These are phyloP conservation scores for Micronycteris hirsuta DNA, from an alignment of 2,113 vertebrate genomes.

Conservation along the genomic window DNA sequence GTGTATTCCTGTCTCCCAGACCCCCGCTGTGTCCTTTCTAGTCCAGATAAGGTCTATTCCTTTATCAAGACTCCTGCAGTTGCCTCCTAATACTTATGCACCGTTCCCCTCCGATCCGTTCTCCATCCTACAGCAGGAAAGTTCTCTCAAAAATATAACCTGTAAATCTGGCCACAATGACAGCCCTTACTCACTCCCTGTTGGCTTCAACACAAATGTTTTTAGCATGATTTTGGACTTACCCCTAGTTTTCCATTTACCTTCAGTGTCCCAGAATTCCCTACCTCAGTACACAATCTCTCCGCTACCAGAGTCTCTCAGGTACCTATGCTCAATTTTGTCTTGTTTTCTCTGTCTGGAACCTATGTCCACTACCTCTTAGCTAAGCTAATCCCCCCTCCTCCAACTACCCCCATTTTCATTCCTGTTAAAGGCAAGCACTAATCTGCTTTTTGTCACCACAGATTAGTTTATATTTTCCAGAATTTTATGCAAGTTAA, in stretches of 20 bases:
- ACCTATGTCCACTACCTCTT: background rate
- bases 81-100: background rate
- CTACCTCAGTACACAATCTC: background rate
- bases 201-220: background rate
- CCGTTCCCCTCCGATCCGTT: background rate
- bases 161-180: background rate
- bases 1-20: background rate
- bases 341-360: background rate
- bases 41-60: background rate
- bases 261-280: background rate
- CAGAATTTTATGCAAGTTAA: background rate
- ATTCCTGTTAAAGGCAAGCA: background rate
- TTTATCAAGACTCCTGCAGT: background rate
- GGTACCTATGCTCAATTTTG: background rate
- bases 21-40: background rate
- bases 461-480: background rate
- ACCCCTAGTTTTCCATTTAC: background rate
- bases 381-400: background rate
- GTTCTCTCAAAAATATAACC: background rate
- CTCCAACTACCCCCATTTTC: background rate
- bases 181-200: background rate
- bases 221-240: background rate
- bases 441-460: background rate
- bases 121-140: background rate
- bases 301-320: background rate